phyloP scores from a whole-genome alignment of 2,113 vertebrate species.

The Pygoscelis antarcticus region DNA sequence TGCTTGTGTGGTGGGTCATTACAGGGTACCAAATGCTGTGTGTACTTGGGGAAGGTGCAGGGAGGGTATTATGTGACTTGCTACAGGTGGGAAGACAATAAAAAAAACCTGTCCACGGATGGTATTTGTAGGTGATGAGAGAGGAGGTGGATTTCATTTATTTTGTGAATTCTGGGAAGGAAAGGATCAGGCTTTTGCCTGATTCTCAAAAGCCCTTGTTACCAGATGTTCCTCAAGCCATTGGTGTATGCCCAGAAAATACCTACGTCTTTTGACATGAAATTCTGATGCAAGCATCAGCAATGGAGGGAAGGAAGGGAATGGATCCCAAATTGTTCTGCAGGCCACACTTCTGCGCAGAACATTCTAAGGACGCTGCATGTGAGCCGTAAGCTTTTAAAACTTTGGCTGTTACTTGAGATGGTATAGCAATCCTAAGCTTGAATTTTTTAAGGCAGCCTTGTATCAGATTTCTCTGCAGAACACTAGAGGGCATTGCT shows the following conservation, averaged over 20 bases:
- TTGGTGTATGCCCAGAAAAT: background rate
- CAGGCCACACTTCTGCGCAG: background rate
- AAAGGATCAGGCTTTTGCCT: background rate
- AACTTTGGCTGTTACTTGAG: background rate
- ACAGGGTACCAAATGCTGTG: background rate
- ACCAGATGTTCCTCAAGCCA: background rate
- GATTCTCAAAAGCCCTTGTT: background rate
- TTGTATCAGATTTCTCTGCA: background rate
- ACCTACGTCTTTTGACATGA: background rate
- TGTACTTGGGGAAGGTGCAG: background rate
- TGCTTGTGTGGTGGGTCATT: background rate
- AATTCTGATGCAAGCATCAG: background rate
- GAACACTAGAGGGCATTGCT: constrained; percentile 60
- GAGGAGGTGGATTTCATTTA: background rate
- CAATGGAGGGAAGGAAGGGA: background rate
- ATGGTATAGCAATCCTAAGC: background rate
- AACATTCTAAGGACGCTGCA: background rate
- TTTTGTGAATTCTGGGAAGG: background rate
- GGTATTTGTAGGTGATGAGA: background rate
- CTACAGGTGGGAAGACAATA: background rate
- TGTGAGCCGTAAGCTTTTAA: background rate
- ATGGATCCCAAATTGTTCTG: background rate
- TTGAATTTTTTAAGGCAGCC: background rate
- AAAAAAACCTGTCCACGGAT: background rate
- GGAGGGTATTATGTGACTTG: background rate